phyloP scores from a whole-genome alignment of 2,888 invertebrate species.

The Mesorhabditis sp. region DNA sequence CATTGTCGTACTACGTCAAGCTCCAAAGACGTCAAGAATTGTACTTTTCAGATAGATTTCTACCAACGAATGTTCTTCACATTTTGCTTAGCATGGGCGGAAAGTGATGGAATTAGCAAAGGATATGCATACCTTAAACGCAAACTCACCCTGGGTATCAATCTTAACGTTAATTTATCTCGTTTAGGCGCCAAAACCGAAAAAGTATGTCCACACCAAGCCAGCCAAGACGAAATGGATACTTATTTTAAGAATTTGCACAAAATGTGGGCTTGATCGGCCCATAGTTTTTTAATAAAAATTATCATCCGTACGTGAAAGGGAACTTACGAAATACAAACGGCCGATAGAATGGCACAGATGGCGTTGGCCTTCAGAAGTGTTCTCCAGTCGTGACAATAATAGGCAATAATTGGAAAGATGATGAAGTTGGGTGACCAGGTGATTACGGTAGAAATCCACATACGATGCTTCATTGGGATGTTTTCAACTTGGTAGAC shows the following conservation, averaged over 20 bases:
- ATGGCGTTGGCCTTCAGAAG: neutral
- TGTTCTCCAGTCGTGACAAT: slow-evolving; percentile 9
- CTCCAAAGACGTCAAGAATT: too few relatives aligned
- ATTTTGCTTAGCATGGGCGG: slow-evolving; percentile 2
- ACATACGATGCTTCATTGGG: slow-evolving; percentile 35
- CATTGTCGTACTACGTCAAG: neutral
- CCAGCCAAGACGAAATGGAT: neutral
- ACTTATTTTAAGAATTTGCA: neutral
- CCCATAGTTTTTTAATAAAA: slow-evolving; percentile 27
- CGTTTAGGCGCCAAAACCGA: neutral
- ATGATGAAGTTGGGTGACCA: slow-evolving; percentile 39
- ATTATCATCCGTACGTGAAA: neutral
- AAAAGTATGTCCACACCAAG: neutral
- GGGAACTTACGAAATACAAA: neutral
- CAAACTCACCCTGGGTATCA: neutral
- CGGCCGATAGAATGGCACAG: neutral
- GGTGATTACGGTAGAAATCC: slow-evolving; percentile 14
- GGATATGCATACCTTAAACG: neutral
- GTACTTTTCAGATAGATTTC: neutral
- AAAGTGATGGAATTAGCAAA: neutral
- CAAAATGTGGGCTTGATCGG: slow-evolving; percentile 9
- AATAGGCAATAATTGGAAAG: slow-evolving; percentile 28
- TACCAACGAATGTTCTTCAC: slow-evolving; percentile 1
- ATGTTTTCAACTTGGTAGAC: slow-evolving; percentile 39
- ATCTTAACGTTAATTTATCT: too few relatives aligned